A percentile compares a stretch with the other conserved stretches of the same genome.
Evolutionary conservation across 2,113 vertebrate species (phyloP).

Genomic region (Phylloscopus trochilus): DNA sequence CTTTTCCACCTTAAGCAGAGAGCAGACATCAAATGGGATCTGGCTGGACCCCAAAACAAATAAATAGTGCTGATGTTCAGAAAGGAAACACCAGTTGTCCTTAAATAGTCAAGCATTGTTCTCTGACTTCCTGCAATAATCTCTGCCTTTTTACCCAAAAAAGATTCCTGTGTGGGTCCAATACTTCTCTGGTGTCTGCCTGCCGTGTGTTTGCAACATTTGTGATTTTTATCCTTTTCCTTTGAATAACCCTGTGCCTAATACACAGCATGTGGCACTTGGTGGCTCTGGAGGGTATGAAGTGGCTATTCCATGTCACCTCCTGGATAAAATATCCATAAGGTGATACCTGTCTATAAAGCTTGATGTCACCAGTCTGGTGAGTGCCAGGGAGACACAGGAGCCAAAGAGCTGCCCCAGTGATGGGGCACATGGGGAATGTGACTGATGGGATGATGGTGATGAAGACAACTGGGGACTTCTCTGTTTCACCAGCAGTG

Average conservation of each 20-base stretch:
- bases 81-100: constrained; percentile 52
- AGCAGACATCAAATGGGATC: neutral
- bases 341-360: neutral
- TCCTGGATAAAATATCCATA: neutral
- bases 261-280: neutral
- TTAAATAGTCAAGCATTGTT: constrained; percentile 64
- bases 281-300: neutral
- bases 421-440: fast-evolving
- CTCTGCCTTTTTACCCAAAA: constrained; percentile 26
- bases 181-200: neutral
- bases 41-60: constrained; percentile 49
- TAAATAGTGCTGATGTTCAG: constrained; percentile 46
- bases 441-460: neutral
- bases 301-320: neutral
- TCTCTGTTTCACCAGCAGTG: neutral
- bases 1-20: constrained; percentile 43
- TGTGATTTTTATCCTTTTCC: neutral
- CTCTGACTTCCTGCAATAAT: constrained; percentile 56
- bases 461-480: neutral
- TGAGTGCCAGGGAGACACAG: neutral
- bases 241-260: neutral
- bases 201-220: neutral
- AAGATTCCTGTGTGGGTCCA: neutral
- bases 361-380: neutral
- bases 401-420: neutral